Conservation (phyloP, 1,140 invertebrate species). For the Brachionus paranguensis region DNA sequence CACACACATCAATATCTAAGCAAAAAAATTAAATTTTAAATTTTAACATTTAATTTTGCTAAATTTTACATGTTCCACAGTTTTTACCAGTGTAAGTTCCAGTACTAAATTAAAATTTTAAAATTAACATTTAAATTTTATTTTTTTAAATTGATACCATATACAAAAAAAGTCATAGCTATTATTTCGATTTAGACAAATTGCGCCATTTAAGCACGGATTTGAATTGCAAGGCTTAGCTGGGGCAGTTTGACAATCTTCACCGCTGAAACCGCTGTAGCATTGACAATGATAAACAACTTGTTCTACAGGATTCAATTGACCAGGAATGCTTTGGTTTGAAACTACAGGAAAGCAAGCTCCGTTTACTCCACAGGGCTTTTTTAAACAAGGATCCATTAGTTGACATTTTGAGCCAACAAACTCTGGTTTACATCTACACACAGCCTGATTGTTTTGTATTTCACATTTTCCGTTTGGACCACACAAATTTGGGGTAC, state of each 20-base stretch:
- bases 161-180: conserved; percentile 27
- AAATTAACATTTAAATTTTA: neutral
- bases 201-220: conserved; percentile 22
- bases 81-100: conserved; percentile 34
- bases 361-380: conserved; percentile 18
- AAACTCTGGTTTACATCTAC: conserved; percentile 14
- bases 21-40: neutral
- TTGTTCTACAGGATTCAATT: conserved; percentile 25
- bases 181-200: conserved; percentile 34
- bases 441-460: neutral
- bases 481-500: conserved; percentile 13
- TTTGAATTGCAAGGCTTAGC: conserved; percentile 24
- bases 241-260: conserved; percentile 18
- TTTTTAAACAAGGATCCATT: neutral
- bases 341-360: conserved; percentile 29
- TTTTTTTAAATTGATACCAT: neutral
- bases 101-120: neutral
- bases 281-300: conserved; percentile 37
- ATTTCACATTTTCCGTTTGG: conserved; percentile 23
- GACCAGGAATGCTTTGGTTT: conserved; percentile 1
- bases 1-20: conserved; percentile 29
- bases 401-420: conserved; percentile 26
- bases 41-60: neutral
- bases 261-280: conserved; percentile 35
- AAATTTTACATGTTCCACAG: conserved; percentile 27